These are phyloP conservation scores for Nesoenas mayeri DNA, from an alignment of 2,113 vertebrate species.

Conservation along the genomic window DNA sequence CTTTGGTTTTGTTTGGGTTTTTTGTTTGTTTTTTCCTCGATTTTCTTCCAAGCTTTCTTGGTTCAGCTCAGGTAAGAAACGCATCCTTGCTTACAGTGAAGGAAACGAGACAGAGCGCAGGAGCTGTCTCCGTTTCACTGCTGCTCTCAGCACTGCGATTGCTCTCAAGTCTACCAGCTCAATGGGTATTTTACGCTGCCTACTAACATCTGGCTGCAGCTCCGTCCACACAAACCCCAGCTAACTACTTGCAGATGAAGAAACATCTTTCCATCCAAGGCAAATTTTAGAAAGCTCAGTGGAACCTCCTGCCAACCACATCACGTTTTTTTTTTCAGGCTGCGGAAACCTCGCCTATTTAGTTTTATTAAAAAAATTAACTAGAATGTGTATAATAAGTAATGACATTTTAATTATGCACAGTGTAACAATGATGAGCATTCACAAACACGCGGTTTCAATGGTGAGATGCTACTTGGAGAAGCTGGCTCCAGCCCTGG, in stretches of 20 bases:
- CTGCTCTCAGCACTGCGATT: slow-evolving; percentile 17
- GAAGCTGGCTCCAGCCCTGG: background rate
- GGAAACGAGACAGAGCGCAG: background rate
- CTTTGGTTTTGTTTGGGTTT: too few species aligned
- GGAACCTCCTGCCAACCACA: slow-evolving; percentile 49
- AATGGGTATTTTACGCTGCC: slow-evolving; percentile 34
- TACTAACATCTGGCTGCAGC: slow-evolving; percentile 56
- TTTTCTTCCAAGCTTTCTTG: background rate
- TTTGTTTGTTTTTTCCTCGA: background rate
- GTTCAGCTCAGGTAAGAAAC: background rate
- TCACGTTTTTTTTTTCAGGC: background rate
- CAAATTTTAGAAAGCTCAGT: slow-evolving; percentile 61
- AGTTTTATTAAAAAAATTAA: slow-evolving; percentile 51
- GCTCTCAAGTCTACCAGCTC: slow-evolving; percentile 54
- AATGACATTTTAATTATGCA: slow-evolving; percentile 53
- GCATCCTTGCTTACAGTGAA: background rate
- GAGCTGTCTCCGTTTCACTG: slow-evolving; percentile 29
- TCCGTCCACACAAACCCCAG: slow-evolving; percentile 56
- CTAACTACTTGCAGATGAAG: slow-evolving; percentile 64
- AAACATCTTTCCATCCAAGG: slow-evolving; percentile 63
- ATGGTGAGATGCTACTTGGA: background rate
- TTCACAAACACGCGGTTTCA: slow-evolving; percentile 33
- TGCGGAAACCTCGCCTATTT: slow-evolving; percentile 39
- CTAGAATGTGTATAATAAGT: slow-evolving; percentile 33
- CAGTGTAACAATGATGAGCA: slow-evolving; percentile 36